phyloP scores from a whole-genome alignment of 2,888 invertebrate genomes.

The Julus scandinavius region DNA sequence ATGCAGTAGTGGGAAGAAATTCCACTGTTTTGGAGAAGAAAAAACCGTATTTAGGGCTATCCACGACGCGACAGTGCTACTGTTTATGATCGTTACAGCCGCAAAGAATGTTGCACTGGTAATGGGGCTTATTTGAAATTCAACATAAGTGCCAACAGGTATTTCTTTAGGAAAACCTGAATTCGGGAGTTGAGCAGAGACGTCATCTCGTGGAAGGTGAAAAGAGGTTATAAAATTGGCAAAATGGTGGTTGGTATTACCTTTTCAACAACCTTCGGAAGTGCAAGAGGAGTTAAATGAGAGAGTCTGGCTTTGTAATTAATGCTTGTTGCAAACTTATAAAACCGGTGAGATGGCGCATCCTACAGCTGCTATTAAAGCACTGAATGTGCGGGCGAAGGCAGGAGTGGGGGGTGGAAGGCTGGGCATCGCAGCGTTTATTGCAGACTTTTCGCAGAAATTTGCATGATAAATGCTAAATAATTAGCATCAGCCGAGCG shows the following conservation, averaged over 20 bases:
- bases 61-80: too few species aligned
- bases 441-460: slow-evolving; percentile 17
- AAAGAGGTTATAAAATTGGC: slow-evolving; percentile 17
- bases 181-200: background rate
- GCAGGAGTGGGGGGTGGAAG: background rate
- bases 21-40: too few species aligned
- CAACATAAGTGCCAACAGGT: background rate
- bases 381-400: background rate
- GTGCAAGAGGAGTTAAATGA: background rate
- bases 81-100: too few species aligned
- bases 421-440: background rate
- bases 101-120: too few species aligned
- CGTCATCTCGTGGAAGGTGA: background rate
- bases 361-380: background rate
- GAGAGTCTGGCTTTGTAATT: background rate
- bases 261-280: slow-evolving; percentile 16
- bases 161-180: background rate
- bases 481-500: slow-evolving; percentile 22
- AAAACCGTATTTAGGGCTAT: too few species aligned
- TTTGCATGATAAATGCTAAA: slow-evolving; percentile 26
- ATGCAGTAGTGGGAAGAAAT: too few species aligned
- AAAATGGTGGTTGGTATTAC: background rate
- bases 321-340: background rate
- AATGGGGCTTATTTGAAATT: background rate
- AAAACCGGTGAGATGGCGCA: background rate